Conservation (phyloP, 2,113 vertebrate species). For the Condylura cristata region DNA sequence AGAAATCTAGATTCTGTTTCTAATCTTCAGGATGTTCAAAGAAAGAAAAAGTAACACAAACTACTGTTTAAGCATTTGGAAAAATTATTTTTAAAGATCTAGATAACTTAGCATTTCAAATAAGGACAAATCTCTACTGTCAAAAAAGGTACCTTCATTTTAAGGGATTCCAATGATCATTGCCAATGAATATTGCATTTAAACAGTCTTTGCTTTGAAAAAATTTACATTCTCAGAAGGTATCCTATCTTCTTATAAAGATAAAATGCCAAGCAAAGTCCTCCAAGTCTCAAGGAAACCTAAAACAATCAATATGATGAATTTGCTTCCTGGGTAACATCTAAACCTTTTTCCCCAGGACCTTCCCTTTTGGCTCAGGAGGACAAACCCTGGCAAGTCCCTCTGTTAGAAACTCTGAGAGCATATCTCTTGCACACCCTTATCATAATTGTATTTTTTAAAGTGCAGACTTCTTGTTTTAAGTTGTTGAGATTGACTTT, state of each 20-base stretch:
- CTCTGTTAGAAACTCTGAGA: not conserved
- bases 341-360: not conserved
- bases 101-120: slow-evolving; percentile 49
- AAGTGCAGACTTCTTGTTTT: not conserved
- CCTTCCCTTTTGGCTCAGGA: not conserved
- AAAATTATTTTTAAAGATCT: slow-evolving; percentile 14
- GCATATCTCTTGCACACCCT: not conserved
- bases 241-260: slow-evolving; percentile 23
- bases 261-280: not conserved
- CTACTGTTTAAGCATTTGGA: slow-evolving; percentile 30
- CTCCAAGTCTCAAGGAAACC: slow-evolving; percentile 24
- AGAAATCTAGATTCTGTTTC: slow-evolving; percentile 33
- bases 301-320: not conserved
- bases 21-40: slow-evolving; percentile 45
- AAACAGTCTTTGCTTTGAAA: not conserved
- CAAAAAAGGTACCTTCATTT: not conserved
- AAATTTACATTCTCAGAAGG: not conserved
- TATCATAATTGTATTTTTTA: not conserved
- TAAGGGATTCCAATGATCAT: not conserved
- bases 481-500: not conserved
- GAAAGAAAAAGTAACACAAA: slow-evolving; percentile 40
- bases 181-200: not conserved
- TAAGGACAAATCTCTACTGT: not conserved
- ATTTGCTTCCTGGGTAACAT: not conserved
- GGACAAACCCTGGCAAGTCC: not conserved